Conservation (phyloP, 92 coral and sea anemone genomes). For the Plumapathes pennacea region DNA sequence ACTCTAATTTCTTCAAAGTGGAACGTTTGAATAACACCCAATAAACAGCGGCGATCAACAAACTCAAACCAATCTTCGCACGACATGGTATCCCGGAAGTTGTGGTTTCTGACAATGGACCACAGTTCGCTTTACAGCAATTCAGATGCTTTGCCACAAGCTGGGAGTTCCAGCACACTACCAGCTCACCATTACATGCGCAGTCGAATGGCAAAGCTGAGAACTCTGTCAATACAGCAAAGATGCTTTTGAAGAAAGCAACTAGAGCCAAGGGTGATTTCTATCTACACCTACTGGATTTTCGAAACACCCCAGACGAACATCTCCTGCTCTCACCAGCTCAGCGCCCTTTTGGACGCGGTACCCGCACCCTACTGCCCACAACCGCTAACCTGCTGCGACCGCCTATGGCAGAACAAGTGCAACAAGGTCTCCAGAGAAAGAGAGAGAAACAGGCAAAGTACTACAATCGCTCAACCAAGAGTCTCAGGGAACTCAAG, state of each 20-base stretch:
- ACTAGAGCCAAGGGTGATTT: conserved; percentile 11
- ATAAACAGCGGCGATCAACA: conserved; percentile 5
- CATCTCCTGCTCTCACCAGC: conserved; percentile 29
- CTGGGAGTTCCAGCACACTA: conserved; percentile 1
- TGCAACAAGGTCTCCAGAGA: conserved; percentile 8
- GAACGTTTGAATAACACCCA: conserved; percentile 24
- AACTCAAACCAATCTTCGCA: conserved; percentile 31
- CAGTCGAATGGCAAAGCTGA: conserved; percentile 24
- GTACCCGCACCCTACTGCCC: conserved; percentile 31
- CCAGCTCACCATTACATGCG: conserved; percentile 7
- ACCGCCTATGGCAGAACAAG: background rate
- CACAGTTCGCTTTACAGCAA: conserved; percentile 5
- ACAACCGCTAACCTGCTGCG: conserved; percentile 12
- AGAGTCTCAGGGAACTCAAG: conserved; percentile 4
- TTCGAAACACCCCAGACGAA: conserved; percentile 43
- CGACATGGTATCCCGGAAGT: conserved; percentile 29
- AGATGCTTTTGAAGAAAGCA: conserved; percentile 15
- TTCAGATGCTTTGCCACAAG: background rate
- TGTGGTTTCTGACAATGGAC: conserved; percentile 13
- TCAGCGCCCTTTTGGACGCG: conserved; percentile 30
- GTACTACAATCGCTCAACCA: conserved; percentile 37
- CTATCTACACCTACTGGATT: conserved; percentile 27
- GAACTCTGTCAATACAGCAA: conserved; percentile 23
- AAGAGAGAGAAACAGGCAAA: conserved; percentile 32
- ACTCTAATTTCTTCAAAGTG: conserved; percentile 42